Evolutionary conservation across 2,888 invertebrate species (phyloP).

Genomic region (Leucophenga montana): DNA sequence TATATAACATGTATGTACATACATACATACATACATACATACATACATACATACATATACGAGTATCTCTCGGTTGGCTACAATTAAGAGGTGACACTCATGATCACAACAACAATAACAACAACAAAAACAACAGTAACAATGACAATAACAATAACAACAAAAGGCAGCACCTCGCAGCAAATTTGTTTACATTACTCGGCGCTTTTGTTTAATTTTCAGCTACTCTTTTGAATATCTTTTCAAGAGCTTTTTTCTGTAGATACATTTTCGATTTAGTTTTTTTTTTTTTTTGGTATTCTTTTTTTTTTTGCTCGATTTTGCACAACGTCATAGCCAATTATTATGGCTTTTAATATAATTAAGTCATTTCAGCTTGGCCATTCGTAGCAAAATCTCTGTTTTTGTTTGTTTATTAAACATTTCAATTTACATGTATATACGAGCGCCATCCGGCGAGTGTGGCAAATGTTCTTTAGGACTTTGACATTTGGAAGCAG

Average conservation of each 20-base stretch:
- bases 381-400: slow-evolving; percentile 7
- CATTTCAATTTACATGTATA: background rate
- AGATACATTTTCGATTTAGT: background rate
- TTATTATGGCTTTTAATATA: slow-evolving; percentile 9
- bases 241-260: no score
- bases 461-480: background rate
- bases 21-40: background rate
- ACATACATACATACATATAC: background rate
- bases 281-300: background rate
- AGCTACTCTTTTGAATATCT: no score
- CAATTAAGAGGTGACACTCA: slow-evolving; percentile 9
- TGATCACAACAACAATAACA: slow-evolving; percentile 9
- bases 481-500: slow-evolving; percentile 18
- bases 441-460: background rate
- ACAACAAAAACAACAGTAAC: slow-evolving; percentile 2
- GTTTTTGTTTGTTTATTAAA: slow-evolving; percentile 21
- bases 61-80: background rate
- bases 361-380: slow-evolving; percentile 14
- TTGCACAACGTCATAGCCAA: background rate
- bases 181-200: slow-evolving; percentile 12
- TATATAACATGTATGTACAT: no score
- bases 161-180: background rate
- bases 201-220: slow-evolving; percentile 1
- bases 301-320: background rate
- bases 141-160: slow-evolving; percentile 8